Evolutionary conservation across 2,888 invertebrate species (phyloP), one percentile per base, ranked within the genome.

Genomic region (Griposia aprilina): DNA sequence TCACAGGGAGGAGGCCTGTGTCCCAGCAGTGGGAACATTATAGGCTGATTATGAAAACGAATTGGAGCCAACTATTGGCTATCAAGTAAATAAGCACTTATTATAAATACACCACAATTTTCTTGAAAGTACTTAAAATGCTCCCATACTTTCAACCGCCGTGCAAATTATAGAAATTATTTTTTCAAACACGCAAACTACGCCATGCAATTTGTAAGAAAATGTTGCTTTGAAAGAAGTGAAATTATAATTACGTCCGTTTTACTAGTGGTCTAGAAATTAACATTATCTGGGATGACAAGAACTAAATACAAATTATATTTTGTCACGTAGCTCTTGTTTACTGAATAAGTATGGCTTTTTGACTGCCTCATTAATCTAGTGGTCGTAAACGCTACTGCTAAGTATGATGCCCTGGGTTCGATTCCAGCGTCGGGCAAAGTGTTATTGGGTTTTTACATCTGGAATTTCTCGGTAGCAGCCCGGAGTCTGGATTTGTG

Each of bases 121-220:
- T 71, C 80, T 81, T 69, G 86, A 88, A 88, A 81, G 62, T 82
- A 76, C 60, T 57, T 13, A 26, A 45, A 82, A 63, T 75, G 74
- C 78, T 83, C 50, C 50, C 72, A 59, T 74, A 76, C 81, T 80
- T 80, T 78, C 84, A 79, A 83, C 82, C 80, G 45, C 76, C 69
- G 66, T 5, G 69, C 26, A 81, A 78, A 88, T 88, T 87, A 81
- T 84, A 85, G 80, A 83, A 79, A 88, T 88, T 87, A 88, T 78
- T 88, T 84, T 85, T 81, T 52, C 82, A 74, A 74, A 81, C 88
- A 88, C 88, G 88, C 88, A 69, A 82, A 66, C 67, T 17, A 13
- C 66, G 20, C 69, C 48, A 13, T 75, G 67, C 57, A 71, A 69
- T 65, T 74, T 73, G 13, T 70, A 69, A 82, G 83, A 78, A 84